A percentile compares a stretch with the other conserved stretches of the same genome.
phyloP scores from a whole-genome alignment of 2,797 vertebrate species.

The Etheostoma perlongum region DNA sequence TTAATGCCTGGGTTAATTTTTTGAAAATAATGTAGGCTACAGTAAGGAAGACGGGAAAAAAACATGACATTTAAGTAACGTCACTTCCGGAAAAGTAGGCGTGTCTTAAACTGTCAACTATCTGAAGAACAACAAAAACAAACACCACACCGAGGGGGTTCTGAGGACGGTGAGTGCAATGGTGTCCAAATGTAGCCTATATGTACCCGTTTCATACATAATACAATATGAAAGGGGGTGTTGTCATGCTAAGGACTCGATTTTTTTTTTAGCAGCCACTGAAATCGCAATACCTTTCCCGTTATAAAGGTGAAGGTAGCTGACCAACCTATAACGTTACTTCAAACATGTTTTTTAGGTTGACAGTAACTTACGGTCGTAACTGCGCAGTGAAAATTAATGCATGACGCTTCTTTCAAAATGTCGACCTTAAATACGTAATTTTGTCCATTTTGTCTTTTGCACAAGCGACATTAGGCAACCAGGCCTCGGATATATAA shows the following conservation, averaged over 20 bases:
- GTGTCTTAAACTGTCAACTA: constrained; percentile 66
- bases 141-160: constrained; percentile 48
- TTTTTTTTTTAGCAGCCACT: accelerated
- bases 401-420: background rate
- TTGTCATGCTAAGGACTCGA: too few species aligned
- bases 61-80: constrained; percentile 68
- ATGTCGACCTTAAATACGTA: background rate
- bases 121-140: constrained; percentile 77
- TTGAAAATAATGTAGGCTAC: background rate
- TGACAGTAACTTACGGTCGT: background rate
- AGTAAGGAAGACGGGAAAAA: background rate
- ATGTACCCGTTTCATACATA: background rate
- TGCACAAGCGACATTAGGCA: background rate
- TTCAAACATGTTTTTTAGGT: background rate
- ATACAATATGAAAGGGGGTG: accelerated
- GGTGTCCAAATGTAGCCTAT: background rate
- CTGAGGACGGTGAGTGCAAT: constrained; percentile 63
- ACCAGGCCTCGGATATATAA: constrained; percentile 31
- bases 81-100: constrained; percentile 69
- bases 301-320: constrained; percentile 12
- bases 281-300: background rate
- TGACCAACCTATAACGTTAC: background rate
- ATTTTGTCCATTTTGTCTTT: background rate
- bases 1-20: background rate
- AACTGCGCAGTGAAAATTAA: background rate